Base-by-base conservation (phyloP, 2,888 invertebrate species). In the Scrobipalpa costella region DNA sequence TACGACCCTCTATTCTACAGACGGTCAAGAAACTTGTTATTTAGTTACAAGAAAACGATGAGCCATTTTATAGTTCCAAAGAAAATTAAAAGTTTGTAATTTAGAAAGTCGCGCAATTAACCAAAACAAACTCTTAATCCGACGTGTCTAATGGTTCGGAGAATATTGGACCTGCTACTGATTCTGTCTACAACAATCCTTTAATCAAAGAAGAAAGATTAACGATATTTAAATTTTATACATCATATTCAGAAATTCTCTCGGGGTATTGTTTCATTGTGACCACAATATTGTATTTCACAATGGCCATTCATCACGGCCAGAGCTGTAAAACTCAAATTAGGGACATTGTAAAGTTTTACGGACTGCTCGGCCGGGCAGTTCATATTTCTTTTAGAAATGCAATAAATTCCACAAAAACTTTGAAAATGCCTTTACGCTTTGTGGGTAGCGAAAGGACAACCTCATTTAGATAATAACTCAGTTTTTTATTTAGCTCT, bases 291-390 rank as follows among this genome's bases (percentile, higher is more conserved):
- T 82, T 80, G 75, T 81, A 76, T 84, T 85, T 77, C 80, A 85
- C 84, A 84, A 86, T 81, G 76, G 80, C 79, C 79, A 82, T 85
- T 85, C 82, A 80, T 82, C 80, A 82, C 69, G 74, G 72, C 73
- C 71, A 70, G 71, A 71, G 72, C 79, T 78, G 79, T 86, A 84
- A 83, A 84, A 81, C 76, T 77, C 77, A 83, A 85, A 85, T 86
- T 86, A 86, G 83, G 79, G 76, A 81, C 81, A 84, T 86, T 85
- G 85, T 88, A 84, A 85, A 85, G 72, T 86, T 87, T 86, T 86
- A 87, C 79, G 75, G 82, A 85, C 86, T 84, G 15, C 76, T 75
- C 70, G 69, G 70, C 71, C 74, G 75, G 76, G 74, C 71, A 77
- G 80, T 76, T 78, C 79, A 80, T 82, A 82, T 81, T 79, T 80